A percentile compares a stretch with the other conserved stretches of the same genome.
These are phyloP conservation scores for Rallus crepitans DNA, from an alignment of 2,797 vertebrate genomes.

Conservation along the genomic window DNA sequence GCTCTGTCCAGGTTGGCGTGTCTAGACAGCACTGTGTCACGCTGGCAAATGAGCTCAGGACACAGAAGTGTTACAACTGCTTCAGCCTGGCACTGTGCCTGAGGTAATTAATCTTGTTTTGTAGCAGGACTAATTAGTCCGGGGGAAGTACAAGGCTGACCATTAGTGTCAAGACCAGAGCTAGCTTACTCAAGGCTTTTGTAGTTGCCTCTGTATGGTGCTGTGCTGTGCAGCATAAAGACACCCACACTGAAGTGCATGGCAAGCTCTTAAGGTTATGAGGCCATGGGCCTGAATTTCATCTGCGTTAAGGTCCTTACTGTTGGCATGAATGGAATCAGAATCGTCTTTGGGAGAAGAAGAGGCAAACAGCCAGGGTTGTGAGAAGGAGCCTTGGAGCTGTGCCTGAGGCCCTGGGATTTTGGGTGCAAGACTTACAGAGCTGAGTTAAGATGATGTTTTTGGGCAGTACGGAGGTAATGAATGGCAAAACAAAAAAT, in stretches of 20 bases:
- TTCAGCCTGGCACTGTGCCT: constrained; percentile 7
- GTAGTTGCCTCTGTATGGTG: not conserved
- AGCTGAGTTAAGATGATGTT: not conserved
- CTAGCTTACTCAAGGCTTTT: not conserved
- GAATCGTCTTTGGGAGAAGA: not conserved
- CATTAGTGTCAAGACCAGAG: not conserved
- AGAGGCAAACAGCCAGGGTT: not conserved
- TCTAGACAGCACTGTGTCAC: constrained; percentile 16
- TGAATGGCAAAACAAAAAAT: not conserved
- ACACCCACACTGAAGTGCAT: not conserved
- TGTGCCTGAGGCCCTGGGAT: not conserved
- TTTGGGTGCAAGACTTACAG: not conserved
- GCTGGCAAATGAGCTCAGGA: not conserved
- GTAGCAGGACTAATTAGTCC: not conserved
- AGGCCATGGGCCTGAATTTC: not conserved
- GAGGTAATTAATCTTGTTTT: constrained; percentile 12
- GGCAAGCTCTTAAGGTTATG: not conserved
- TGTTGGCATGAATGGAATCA: not conserved
- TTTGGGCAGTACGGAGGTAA: not conserved
- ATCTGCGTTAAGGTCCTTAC: not conserved
- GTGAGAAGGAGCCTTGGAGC: not conserved
- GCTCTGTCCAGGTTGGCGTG: not conserved
- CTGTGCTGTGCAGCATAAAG: not conserved
- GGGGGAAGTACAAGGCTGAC: not conserved
- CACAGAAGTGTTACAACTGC: not conserved